Base-by-base conservation (phyloP, 2,888 invertebrate genomes). In the Cyclophora albipunctata region DNA sequence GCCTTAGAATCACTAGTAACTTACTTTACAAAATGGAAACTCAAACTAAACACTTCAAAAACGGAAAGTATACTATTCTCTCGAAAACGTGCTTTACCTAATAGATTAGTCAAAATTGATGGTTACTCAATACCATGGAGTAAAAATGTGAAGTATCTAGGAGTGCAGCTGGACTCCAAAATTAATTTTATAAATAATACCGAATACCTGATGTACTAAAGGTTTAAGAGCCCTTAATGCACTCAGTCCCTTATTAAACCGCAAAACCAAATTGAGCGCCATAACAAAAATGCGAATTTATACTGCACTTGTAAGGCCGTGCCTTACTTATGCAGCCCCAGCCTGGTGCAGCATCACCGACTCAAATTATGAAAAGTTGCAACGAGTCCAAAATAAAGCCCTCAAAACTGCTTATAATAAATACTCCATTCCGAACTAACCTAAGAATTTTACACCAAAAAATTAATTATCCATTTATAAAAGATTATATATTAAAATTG, bases 141-240 rank as follows among this genome's bases (percentile, higher is more conserved):
- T 6, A 47, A 42, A 34, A 35, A 43, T 34, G 44, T 48, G 6
- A 48, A 48, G 7, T 48, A 48, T 34, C 40, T 48, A 2, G 48
- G 48, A 7, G 44, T 48, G 4, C 7, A 37, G 33, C 40, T 48
- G 3, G 48, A 48, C 20, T 44, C 20, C n/a, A 44, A 48, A 48
- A 7, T 48, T 7, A 48, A 48, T 20, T 48, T 42, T 42, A n/a
- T 34, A 20, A 34, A 20, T 6, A 42, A 47, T 6, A 7, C 42
- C 3, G 51, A 44, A 48, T 46, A 51, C 42, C 40, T 48, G n/a
- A 3, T 34, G 49, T 42, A 50, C 49, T 48, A 52, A 47, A 35
- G 47, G 47, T 20, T 7, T 47, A 3, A 46, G 41, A 6, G 46
- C 45, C 47, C 50, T 42, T 44, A 45, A 37, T 59, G 57, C 62